Base-by-base conservation (phyloP, 1,140 invertebrate genomes). In the Monomorium pharaonis region DNA sequence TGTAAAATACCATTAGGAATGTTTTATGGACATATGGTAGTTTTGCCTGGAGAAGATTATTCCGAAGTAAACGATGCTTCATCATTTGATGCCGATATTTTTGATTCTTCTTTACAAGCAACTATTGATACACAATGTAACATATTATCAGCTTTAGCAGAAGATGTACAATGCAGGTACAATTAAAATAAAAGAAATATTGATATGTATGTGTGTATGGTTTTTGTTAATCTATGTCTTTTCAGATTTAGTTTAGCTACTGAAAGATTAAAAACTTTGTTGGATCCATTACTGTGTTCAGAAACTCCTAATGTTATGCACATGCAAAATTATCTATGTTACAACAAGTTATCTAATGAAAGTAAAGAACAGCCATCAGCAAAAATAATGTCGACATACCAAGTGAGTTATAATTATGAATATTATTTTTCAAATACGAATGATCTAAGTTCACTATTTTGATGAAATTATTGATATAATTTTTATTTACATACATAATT, bases 1-100 rank as follows among this genome's bases (percentile, higher is more conserved):
- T 98, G 98, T 91, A 97, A 98, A 94, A 98, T 99, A 72, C 98
- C 98, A 1, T 95, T 99, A 27, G 98, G 98, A n/a, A 97, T 97
- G 92, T 99, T 99, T 94, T 99, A 98, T 92, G 98, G 98, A 2
- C 98, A 99, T 93, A 97, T 98, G 56, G 96, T 98, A 33, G 96
- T 98, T 69, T 93, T 97, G 54, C 97, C 97, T 7, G 97, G 96
- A 88, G 97, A 96, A 94, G 95, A 96, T 84, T 96, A 96, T 85
- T 95, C 95, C 0, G 95, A 96, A 92, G 87, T 94, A 93, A 85
- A 95, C 92, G 85, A 94, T 92, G 78, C 92, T 92, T 87, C 91
- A 44, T 84, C 91, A 6, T 84, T 87, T 83, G 63, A 94, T 89
- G 72, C 90, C 67, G 88, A 94, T 88, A 91, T 94, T 90, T 90